Conservation (phyloP, 2,113 vertebrate genomes). For the Narcine bancroftii region DNA sequence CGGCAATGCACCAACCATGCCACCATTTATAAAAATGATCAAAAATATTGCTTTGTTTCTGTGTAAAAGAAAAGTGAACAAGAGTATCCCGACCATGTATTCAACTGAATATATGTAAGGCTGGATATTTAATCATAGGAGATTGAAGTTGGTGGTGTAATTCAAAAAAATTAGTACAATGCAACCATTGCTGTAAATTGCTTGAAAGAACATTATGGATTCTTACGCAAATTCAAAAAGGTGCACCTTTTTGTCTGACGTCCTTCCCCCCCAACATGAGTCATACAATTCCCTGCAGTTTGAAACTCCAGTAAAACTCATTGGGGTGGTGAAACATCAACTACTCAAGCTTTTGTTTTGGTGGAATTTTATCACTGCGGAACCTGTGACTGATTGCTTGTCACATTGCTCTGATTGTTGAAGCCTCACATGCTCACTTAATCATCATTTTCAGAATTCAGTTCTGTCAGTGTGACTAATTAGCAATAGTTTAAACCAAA, state of each 20-base stretch:
- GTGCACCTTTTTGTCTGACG: no score
- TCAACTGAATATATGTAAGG: neutral
- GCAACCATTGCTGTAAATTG: neutral
- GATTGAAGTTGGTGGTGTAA: neutral
- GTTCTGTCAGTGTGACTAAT: neutral
- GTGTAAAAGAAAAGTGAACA: neutral
- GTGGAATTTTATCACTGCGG: neutral
- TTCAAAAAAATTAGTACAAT: neutral
- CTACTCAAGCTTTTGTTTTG: neutral
- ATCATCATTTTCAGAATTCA: neutral
- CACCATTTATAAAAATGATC: no score
- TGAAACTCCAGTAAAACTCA: neutral
- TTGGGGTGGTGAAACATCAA: neutral
- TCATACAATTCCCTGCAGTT: neutral
- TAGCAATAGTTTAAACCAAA: neutral
- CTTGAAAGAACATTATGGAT: neutral
- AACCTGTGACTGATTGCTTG: neutral
- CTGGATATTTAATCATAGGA: neutral
- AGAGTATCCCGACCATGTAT: neutral
- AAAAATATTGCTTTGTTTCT: no score
- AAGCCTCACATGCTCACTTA: neutral
- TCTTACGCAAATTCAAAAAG: neutral
- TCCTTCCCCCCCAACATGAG: neutral
- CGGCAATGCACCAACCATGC: no score
- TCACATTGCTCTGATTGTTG: neutral